Conservation (phyloP, 2,113 vertebrate genomes). For the Nestor notabilis region DNA sequence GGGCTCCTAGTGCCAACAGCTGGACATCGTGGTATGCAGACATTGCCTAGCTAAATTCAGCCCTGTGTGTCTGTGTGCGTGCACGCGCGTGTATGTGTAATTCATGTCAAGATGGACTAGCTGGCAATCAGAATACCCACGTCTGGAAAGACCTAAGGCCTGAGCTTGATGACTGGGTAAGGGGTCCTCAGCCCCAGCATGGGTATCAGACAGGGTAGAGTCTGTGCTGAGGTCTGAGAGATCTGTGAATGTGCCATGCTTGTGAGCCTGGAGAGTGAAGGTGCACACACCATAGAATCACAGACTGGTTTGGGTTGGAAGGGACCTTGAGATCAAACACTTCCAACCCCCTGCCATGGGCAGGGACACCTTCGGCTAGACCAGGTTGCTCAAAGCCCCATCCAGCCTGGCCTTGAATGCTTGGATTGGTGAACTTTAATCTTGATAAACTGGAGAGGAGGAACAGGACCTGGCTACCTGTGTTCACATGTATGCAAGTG, state of each 20-base stretch:
- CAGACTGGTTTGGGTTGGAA: no score
- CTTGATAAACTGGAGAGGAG: neutral
- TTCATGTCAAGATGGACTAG: neutral
- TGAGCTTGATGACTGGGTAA: neutral
- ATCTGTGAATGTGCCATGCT: no score
- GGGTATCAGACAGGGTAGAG: neutral
- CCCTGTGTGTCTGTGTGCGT: neutral
- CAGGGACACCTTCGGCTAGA: no score
- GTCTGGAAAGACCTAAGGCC: neutral
- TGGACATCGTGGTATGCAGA: neutral
- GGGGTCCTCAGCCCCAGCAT: no score
- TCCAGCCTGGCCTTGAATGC: no score
- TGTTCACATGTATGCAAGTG: accelerated
- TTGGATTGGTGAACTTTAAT: neutral
- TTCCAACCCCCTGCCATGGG: no score
- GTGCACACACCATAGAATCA: no score
- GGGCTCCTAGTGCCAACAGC: neutral
- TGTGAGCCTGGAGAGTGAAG: no score
- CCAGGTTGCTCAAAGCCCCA: no score
- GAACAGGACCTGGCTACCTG: neutral
- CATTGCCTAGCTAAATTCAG: neutral
- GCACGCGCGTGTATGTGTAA: neutral
- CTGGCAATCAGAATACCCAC: neutral
- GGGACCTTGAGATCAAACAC: no score
- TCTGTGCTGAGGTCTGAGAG: no score